phyloP scores from a whole-genome alignment of 2,888 invertebrate species.

The Calameuta idolon region DNA sequence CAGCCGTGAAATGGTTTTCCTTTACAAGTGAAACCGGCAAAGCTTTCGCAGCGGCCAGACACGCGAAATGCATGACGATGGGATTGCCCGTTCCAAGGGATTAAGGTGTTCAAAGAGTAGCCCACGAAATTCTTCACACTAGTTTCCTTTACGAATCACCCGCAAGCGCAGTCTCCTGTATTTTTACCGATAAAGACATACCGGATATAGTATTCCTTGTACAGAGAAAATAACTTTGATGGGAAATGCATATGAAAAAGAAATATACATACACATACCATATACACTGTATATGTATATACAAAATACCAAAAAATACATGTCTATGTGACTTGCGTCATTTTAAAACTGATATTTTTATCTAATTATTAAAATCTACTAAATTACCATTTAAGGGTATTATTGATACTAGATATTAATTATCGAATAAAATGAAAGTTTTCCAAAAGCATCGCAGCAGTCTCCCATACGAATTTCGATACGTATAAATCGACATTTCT shows the following conservation, averaged over 20 bases:
- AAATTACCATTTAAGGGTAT: neutral
- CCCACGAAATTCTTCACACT: neutral
- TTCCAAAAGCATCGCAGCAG: neutral
- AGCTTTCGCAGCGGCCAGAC: slow-evolving; percentile 22
- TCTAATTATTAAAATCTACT: neutral
- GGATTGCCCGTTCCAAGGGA: neutral
- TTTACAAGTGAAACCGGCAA: slow-evolving; percentile 35
- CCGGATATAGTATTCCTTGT: neutral
- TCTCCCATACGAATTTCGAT: too few relatives aligned
- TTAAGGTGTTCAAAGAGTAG: neutral
- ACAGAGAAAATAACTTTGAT: neutral
- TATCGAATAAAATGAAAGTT: neutral
- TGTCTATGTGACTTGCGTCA: neutral
- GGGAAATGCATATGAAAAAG: neutral
- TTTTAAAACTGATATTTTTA: neutral
- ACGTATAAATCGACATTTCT: too few relatives aligned
- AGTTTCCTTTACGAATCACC: neutral
- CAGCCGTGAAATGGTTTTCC: slow-evolving; percentile 58
- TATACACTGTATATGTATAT: too few relatives aligned
- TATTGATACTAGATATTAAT: neutral
- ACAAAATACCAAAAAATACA: neutral
- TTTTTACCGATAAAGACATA: neutral
- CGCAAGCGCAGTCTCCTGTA: neutral
- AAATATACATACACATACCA: too few relatives aligned
- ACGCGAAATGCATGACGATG: slow-evolving; percentile 11